A percentile compares a stretch with the other conserved stretches of the same genome.
These are phyloP conservation scores for Sebastes alutus DNA, from an alignment of 2,797 vertebrate species.

Conservation along the genomic window DNA sequence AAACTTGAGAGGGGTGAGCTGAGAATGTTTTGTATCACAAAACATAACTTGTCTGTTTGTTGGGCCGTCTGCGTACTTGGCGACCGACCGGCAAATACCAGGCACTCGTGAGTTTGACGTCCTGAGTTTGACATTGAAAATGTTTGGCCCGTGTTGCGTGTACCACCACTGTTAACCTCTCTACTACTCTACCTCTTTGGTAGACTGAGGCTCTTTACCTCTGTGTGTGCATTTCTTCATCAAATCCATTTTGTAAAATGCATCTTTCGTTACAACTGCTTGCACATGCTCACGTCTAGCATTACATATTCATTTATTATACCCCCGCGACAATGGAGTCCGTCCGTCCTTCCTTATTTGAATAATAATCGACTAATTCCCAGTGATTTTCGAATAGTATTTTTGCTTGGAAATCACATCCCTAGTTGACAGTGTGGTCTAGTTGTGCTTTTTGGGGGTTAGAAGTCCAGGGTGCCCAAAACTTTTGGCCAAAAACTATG, in stretches of 20 bases:
- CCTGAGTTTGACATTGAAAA: neutral
- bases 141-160: neutral
- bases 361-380: too few species aligned
- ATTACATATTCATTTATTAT: neutral
- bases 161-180: neutral
- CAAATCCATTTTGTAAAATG: neutral
- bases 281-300: neutral
- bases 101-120: neutral
- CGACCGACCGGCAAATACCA: slow-evolving; percentile 6
- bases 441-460: too few species aligned
- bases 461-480: too few species aligned
- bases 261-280: neutral
- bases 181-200: neutral
- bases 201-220: neutral
- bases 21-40: slow-evolving; percentile 28
- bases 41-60: slow-evolving; percentile 34
- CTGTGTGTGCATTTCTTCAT: neutral
- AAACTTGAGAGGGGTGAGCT: slow-evolving; percentile 29
- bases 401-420: too few species aligned
- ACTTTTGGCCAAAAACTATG: too few species aligned
- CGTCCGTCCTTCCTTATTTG: too few species aligned
- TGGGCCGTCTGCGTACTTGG: neutral
- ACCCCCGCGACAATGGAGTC: too few species aligned
- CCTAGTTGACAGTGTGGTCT: too few species aligned
- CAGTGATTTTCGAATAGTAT: too few species aligned